A percentile compares a stretch with the other conserved stretches of the same genome.
phyloP scores from a whole-genome alignment of 2,113 vertebrate species.

The Calyptomena viridis region DNA sequence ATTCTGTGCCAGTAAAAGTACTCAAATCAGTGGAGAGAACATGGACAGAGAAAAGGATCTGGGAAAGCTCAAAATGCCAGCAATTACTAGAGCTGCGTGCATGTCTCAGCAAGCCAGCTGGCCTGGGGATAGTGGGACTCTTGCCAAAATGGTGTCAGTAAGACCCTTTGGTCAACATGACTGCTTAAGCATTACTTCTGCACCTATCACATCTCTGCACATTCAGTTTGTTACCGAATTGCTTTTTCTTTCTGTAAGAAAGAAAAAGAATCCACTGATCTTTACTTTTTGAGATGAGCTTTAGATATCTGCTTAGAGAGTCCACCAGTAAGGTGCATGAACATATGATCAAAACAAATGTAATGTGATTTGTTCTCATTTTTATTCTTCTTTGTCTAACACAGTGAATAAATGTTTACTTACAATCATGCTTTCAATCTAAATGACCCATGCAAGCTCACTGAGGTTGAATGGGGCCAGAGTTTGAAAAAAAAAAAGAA shows the following conservation, averaged over 20 bases:
- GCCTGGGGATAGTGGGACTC: background rate
- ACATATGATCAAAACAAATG: background rate
- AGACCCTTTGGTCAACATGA: background rate
- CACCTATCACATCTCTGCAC: background rate
- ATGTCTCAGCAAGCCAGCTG: background rate
- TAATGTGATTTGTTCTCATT: conserved; percentile 37
- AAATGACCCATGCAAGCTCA: conserved; percentile 48
- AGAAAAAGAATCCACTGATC: background rate
- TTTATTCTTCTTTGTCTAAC: conserved; percentile 29
- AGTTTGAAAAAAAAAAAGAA: background rate
- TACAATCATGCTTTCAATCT: conserved; percentile 39
- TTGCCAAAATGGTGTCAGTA: background rate
- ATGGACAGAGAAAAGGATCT: background rate
- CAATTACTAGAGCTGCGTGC: background rate
- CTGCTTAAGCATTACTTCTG: background rate
- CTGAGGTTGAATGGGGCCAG: conserved; percentile 47
- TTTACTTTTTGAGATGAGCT: background rate
- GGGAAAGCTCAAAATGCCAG: background rate
- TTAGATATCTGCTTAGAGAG: background rate
- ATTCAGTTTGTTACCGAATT: background rate
- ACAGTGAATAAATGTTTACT: conserved; percentile 42
- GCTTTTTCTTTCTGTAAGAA: background rate
- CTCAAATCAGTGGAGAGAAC: background rate
- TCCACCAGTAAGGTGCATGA: background rate
- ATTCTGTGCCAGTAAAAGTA: background rate